Evolutionary conservation across 2,888 invertebrate genomes (phyloP).

Genomic region (Drosophila subsilvestris): DNA sequence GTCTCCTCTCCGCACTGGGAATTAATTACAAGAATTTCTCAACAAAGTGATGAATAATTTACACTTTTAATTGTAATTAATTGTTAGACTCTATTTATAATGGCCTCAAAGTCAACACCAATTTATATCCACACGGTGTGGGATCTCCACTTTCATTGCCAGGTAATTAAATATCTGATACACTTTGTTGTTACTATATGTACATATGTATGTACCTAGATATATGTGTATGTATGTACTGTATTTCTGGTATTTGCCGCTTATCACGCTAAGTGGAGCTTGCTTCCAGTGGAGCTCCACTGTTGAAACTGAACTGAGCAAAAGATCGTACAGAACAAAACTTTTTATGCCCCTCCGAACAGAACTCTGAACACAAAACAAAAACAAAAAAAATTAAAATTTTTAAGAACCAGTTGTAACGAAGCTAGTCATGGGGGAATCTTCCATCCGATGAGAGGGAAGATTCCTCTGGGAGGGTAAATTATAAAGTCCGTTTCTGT

Average conservation of each 20-base stretch:
- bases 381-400: constrained; percentile 20
- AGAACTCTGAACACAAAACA: constrained; percentile 32
- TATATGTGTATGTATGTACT: neutral
- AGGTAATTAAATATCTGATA: constrained; percentile 17
- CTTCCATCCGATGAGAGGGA: neutral
- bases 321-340: constrained; percentile 34
- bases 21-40: constrained; percentile 24
- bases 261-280: constrained; percentile 22
- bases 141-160: constrained; percentile 39
- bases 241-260: constrained; percentile 5
- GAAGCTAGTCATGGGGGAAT: constrained; percentile 7
- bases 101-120: constrained; percentile 14
- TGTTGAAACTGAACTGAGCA: constrained; percentile 55
- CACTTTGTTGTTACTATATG: neutral
- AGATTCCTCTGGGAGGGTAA: neutral
- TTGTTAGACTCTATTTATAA: constrained; percentile 3
- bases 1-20: constrained; percentile 15
- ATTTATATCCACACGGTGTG: constrained; percentile 29
- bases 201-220: too few species aligned
- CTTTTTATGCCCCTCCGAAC: constrained; percentile 22
- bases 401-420: constrained; percentile 56
- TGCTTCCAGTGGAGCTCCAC: constrained; percentile 12
- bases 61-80: constrained; percentile 10
- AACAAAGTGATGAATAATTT: constrained; percentile 14
- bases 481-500: neutral